Evolutionary conservation across 1,140 invertebrate species (phyloP).

Genomic region (Agraylea sexmaculata): DNA sequence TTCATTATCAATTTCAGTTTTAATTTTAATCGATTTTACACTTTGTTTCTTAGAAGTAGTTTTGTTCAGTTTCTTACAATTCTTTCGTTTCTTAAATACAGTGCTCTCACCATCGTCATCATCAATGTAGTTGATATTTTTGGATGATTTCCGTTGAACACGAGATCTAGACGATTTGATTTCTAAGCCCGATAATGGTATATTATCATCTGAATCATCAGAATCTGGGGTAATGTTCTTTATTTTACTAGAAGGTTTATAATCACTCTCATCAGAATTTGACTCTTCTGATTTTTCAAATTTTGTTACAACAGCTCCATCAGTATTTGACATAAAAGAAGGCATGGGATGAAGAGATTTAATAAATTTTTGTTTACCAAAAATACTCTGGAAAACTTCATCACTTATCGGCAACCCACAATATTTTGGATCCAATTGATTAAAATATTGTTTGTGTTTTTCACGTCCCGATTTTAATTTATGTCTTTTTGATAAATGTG

Average conservation of each 20-base stretch:
- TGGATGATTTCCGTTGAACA: slow-evolving; percentile 7
- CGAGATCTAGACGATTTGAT: slow-evolving; percentile 6
- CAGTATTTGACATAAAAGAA: not conserved
- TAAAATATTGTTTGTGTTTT: slow-evolving; percentile 16
- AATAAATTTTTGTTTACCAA: slow-evolving; percentile 24
- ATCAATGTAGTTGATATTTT: slow-evolving; percentile 12
- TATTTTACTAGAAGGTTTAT: slow-evolving; percentile 6
- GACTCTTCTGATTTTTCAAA: slow-evolving; percentile 1
- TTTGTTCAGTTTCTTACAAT: too few species aligned
- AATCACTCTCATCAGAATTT: not conserved
- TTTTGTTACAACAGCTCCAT: not conserved
- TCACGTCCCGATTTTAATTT: slow-evolving; percentile 24
- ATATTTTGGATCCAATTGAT: slow-evolving; percentile 29
- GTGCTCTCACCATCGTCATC: slow-evolving; percentile 8
- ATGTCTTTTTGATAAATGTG: slow-evolving; percentile 32
- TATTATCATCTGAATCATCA: slow-evolving; percentile 13
- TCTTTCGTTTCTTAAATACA: slow-evolving; percentile 10
- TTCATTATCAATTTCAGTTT: slow-evolving; percentile 13
- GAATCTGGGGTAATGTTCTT: not conserved
- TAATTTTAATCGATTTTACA: too few species aligned
- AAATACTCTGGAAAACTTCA: slow-evolving; percentile 29
- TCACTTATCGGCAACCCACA: slow-evolving; percentile 32
- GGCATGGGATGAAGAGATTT: not conserved
- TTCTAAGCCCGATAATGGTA: slow-evolving; percentile 12
- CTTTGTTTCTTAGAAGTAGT: too few species aligned